phyloP scores from a whole-genome alignment of 2,797 vertebrate species.

The Oreortyx pictus region DNA sequence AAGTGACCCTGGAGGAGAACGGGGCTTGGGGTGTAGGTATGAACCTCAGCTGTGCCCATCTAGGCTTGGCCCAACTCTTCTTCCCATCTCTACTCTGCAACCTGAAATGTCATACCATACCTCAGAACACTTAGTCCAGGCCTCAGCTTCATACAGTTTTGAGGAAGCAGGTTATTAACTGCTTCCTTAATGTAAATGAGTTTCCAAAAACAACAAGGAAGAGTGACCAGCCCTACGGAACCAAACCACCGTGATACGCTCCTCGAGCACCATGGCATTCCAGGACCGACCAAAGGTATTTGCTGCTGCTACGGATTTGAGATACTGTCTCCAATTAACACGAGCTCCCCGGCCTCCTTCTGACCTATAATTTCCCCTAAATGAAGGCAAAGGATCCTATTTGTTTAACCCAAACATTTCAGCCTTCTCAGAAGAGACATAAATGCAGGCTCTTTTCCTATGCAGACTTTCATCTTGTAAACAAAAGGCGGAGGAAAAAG shows the following conservation, averaged over 20 bases:
- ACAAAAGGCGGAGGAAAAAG: not conserved
- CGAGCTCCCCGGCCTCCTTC: not conserved
- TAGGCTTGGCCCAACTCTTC: not conserved
- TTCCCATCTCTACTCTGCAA: not conserved
- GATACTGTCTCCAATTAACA: slow-evolving; percentile 29
- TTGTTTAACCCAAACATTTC: slow-evolving; percentile 47
- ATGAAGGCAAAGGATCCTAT: slow-evolving; percentile 10
- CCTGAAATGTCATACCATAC: accelerated
- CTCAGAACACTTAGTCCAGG: not conserved
- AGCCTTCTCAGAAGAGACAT: slow-evolving; percentile 22
- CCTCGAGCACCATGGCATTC: not conserved
- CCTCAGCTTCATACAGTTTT: not conserved
- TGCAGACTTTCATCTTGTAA: not conserved
- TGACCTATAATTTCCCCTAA: slow-evolving; percentile 20
- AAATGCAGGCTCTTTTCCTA: not conserved
- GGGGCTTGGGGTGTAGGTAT: not conserved
- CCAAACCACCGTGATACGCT: accelerated
- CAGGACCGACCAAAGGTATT: not conserved
- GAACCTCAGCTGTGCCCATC: not conserved
- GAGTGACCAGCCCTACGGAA: not conserved
- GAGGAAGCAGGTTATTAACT: not conserved
- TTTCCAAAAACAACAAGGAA: not conserved
- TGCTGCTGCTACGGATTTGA: not conserved
- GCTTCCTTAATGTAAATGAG: not conserved
- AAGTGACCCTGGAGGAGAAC: not conserved